Evolutionary conservation across 2,113 vertebrate genomes (phyloP).

Genomic region (Pelodiscus sinensis): DNA sequence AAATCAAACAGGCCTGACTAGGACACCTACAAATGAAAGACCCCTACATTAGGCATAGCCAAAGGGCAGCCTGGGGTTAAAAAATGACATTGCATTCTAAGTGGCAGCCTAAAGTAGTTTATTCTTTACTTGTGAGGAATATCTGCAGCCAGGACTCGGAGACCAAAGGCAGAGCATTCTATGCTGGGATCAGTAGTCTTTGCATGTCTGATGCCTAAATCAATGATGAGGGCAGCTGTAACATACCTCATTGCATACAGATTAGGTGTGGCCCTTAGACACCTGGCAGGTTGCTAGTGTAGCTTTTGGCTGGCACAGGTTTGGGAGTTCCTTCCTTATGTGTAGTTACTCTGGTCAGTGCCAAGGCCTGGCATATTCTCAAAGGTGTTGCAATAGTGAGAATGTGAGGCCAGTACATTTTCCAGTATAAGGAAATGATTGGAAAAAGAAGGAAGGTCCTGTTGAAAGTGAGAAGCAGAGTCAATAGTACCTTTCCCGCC

Average conservation of each 20-base stretch:
- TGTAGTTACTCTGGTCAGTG: not conserved
- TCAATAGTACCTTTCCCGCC: not conserved
- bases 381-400: not conserved
- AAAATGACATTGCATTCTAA: not conserved
- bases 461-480: not conserved
- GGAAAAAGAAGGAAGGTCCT: not conserved
- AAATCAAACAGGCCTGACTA: not conserved
- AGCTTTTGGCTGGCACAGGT: not conserved
- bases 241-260: not conserved
- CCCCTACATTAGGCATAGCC: not conserved
- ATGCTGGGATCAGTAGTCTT: not conserved
- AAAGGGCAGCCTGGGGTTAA: not conserved
- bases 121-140: not conserved
- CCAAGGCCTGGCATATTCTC: not conserved
- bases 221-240: not conserved
- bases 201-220: not conserved
- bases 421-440: not conserved
- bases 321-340: not conserved
- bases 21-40: not conserved
- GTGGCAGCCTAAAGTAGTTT: constrained; percentile 21
- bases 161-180: not conserved
- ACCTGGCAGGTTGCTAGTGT: not conserved
- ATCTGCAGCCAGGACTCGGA: not conserved
- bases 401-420: not conserved
- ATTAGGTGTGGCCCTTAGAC: not conserved